phyloP scores from a whole-genome alignment of 2,888 invertebrate species.

The Lymantria monacha region DNA sequence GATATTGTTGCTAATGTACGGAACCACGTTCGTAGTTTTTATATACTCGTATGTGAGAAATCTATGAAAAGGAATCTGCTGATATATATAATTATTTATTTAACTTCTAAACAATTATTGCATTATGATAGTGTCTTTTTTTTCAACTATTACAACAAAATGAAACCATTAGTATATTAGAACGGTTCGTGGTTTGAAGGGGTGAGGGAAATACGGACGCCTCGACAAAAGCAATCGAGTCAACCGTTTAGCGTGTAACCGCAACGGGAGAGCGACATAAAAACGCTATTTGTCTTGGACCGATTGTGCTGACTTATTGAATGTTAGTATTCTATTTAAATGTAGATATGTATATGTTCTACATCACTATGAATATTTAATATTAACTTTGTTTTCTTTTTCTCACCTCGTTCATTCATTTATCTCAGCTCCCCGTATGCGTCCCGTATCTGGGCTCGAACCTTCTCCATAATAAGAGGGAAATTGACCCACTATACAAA shows the following conservation, averaged over 20 bases:
- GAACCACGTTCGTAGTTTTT: too few relatives aligned
- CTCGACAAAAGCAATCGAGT: slow-evolving; percentile 46
- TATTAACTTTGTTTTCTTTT: too few relatives aligned
- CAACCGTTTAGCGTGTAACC: slow-evolving; percentile 64
- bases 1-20: too few relatives aligned
- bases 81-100: too few relatives aligned
- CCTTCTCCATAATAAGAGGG: too few relatives aligned
- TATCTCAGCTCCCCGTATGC: too few relatives aligned
- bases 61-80: too few relatives aligned
- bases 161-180: slow-evolving; percentile 34
- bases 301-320: slow-evolving; percentile 31
- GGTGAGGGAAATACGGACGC: slow-evolving; percentile 25
- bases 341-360: slow-evolving; percentile 1
- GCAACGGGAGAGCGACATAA: slow-evolving; percentile 48
- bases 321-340: slow-evolving; percentile 2
- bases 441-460: too few relatives aligned
- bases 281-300: slow-evolving; percentile 57
- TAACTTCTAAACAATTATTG: background rate
- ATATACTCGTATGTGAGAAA: too few relatives aligned
- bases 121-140: background rate
- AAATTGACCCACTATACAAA: background rate
- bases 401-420: too few relatives aligned
- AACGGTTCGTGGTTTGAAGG: slow-evolving; percentile 21
- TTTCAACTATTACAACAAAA: slow-evolving; percentile 17
- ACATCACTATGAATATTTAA: too few relatives aligned